Base-by-base conservation (phyloP, 2,888 invertebrate species). In the Taenaris catops region DNA sequence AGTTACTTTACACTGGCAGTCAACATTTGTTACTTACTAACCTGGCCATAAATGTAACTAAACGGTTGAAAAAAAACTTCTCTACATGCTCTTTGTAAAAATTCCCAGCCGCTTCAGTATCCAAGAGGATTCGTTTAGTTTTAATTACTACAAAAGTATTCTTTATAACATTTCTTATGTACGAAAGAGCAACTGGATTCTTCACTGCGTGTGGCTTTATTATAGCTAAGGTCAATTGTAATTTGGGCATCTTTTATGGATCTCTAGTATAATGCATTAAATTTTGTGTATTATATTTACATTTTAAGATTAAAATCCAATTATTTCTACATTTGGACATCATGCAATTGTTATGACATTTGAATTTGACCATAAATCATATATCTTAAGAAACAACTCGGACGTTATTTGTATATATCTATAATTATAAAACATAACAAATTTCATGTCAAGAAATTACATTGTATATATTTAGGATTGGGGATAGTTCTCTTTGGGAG, bases 141-240 rank as follows among this genome's bases (percentile, higher is more conserved):
- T 89, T 88, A 1, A 96, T 83, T 36, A 96, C 87, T 57, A 91
- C 89, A 64, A 96, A 96, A 51, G 91, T 90, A 51, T 91, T 88
- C 44, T 87, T 72, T 45, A 96, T 91, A 48, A 92, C 65, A 39
- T 91, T 76, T 55, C 91, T 89, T 27, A 96, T 91, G 61, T 90
- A 90, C 63, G 90, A 79, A 6, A 93, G 66, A 2, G 91, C 92
- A 42, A 92, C 84, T 0, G 94, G 94, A 64, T 94, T 92, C 60
- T 93, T 92, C 1, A 94, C 87, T 18, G 94, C 89, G 62, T 96
- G 96, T 2, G 97, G 97, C 66, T 97, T 97, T 39, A 97, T 88
- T 48, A 97, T 91, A 2, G 96, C 96, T 49, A 97, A 79, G 9
- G 97, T 96, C 55, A 96, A 75, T 78, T 96, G 87, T 55, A 91